Conservation (phyloP, 1,140 invertebrate genomes). For the Drosophila paulistorum region DNA sequence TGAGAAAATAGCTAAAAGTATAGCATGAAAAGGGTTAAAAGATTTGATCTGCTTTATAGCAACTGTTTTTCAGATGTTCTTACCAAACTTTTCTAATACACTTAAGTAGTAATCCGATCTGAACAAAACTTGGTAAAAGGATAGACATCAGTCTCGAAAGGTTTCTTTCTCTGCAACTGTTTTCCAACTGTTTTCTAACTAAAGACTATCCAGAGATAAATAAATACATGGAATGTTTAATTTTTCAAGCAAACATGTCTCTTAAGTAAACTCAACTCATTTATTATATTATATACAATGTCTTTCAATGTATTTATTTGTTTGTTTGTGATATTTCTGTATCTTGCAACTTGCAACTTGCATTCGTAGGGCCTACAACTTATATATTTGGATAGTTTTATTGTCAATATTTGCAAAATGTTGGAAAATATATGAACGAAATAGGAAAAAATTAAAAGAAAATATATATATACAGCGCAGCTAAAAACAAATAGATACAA, state of each 20-base stretch:
- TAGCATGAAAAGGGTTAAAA: no score
- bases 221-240: background rate
- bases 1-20: no score
- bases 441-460: background rate
- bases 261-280: background rate
- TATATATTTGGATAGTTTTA: slow-evolving; percentile 1
- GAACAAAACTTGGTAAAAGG: no score
- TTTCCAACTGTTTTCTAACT: no score
- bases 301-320: background rate
- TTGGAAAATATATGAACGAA: slow-evolving; percentile 1
- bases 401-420: slow-evolving; percentile 6
- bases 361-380: background rate
- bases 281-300: background rate
- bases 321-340: background rate
- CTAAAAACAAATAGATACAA: slow-evolving; percentile 29
- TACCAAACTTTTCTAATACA: no score
- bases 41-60: no score
- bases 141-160: no score
- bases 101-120: no score
- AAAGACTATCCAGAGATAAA: no score
- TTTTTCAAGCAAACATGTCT: background rate
- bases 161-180: no score
- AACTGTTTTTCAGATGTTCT: no score
- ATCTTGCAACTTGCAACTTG: background rate
- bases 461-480: background rate